These are phyloP conservation scores for Crematogaster levior DNA, from an alignment of 2,888 invertebrate species.

Conservation along the genomic window DNA sequence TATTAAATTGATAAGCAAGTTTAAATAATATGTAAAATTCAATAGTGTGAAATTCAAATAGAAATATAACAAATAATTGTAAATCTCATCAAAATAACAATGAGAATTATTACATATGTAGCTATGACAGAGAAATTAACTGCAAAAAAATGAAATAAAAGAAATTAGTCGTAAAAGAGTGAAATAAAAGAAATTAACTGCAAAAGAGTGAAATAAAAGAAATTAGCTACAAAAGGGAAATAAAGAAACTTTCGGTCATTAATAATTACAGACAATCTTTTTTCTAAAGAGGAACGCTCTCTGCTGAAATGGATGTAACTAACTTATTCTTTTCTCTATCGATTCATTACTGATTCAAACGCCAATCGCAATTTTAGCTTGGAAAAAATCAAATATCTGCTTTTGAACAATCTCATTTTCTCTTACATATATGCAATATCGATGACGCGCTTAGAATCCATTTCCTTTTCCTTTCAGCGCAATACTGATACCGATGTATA, in stretches of 20 bases:
- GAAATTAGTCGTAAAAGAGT: too few species aligned
- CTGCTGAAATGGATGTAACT: background rate
- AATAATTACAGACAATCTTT: background rate
- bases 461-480: constrained; percentile 31
- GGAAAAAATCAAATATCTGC: background rate
- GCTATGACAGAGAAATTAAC: background rate
- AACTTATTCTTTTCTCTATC: background rate
- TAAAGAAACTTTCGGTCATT: background rate
- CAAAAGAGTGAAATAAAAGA: too few species aligned
- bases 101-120: background rate
- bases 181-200: too few species aligned
- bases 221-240: too few species aligned
- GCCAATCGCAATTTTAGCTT: background rate
- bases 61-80: background rate
- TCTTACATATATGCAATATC: constrained; percentile 11
- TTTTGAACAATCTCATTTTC: constrained; percentile 31
- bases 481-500: constrained; percentile 21
- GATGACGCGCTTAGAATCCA: constrained; percentile 30
- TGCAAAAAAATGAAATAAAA: background rate
- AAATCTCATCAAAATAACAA: background rate
- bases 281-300: background rate
- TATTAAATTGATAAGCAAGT: background rate
- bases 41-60: background rate
- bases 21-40: background rate
- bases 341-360: constrained; percentile 24